Conservation (phyloP, 2,113 vertebrate species). For the Lamprotornis superbus region DNA sequence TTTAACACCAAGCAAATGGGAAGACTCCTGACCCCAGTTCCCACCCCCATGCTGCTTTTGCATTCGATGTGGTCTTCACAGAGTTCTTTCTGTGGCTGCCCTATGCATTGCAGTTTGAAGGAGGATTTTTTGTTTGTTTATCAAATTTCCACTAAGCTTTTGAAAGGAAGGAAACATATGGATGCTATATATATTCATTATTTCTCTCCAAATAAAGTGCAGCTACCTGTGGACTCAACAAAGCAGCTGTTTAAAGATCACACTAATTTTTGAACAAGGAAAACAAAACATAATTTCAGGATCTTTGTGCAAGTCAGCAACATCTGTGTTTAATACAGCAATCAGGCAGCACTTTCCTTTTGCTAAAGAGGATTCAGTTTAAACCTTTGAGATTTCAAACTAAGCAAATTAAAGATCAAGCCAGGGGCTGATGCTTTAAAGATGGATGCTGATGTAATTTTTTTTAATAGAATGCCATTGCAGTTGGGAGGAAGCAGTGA, state of each 20-base stretch:
- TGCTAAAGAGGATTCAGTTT: neutral
- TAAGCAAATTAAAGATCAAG: neutral
- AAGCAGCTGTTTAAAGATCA: conserved; percentile 51
- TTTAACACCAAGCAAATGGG: neutral
- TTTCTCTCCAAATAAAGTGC: neutral
- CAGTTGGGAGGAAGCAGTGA: neutral
- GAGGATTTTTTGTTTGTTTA: neutral
- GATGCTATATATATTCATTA: neutral
- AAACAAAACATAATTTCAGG: neutral
- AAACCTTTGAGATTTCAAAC: neutral
- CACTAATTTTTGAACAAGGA: neutral
- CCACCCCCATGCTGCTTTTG: neutral
- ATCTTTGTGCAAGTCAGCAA: conserved; percentile 2
- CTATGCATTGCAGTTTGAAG: neutral
- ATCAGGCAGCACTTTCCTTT: neutral
- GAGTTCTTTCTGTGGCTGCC: too few relatives aligned
- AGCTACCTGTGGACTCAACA: conserved; percentile 35
- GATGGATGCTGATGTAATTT: neutral
- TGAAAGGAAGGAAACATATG: conserved; percentile 7
- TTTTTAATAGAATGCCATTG: neutral
- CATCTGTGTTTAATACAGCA: conserved; percentile 4
- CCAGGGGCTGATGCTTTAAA: neutral
- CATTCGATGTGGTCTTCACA: neutral
- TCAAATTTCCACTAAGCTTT: neutral
- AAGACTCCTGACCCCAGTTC: neutral